Base-by-base conservation (phyloP, 2,113 vertebrate species). In the Mystacornis crossleyi region DNA sequence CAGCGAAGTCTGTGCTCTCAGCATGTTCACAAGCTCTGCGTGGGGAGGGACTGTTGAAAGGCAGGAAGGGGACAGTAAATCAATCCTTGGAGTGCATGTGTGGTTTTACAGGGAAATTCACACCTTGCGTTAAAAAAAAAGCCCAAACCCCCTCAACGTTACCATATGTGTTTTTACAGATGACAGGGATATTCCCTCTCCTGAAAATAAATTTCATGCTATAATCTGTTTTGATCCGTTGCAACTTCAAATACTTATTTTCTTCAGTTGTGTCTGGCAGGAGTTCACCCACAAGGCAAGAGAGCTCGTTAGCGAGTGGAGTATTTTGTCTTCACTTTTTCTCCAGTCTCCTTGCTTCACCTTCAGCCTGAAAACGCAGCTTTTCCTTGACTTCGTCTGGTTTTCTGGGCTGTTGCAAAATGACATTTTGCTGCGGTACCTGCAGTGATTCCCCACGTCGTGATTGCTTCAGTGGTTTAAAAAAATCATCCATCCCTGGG, bases 91-190 rank as follows among this genome's bases (percentile, higher is more conserved):
- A 65, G 77, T 72, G 51, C 81, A 38, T 94, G 61, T 86, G 90
- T 83, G 90, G 48, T 93, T 97, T 93, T 71, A 62, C 75, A 70
- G 90, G 72, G 80, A 96, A 95, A 90, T 96, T 96, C 90, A 93
- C 95, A 95, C 88, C 89, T 95, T 61, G 14, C 19, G 0, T 60
- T 61, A 12, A 89, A 75, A 81, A 58, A 82, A 74, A 89, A 61
- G n/a, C 14, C n/a, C 8, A 79, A 92, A 45, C 75, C 47, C 82
- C 80, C 93, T 95, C 86, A 25, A 71, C 60, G 75, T 86, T 78
- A 26, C 82, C 96, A 73, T 96, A 80, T 94, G 93, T 92, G 85
- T 92, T 94, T 95, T 71, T 95, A 70, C 72, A 96, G 93, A 96
- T 93, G 90, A 96, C 85, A 93, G 80, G 60, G 88, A 74, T 74